Evolutionary conservation across 2,113 vertebrate genomes (phyloP), one percentile per base, ranked within the genome.

Genomic region (Archocentrus centrarchus): DNA sequence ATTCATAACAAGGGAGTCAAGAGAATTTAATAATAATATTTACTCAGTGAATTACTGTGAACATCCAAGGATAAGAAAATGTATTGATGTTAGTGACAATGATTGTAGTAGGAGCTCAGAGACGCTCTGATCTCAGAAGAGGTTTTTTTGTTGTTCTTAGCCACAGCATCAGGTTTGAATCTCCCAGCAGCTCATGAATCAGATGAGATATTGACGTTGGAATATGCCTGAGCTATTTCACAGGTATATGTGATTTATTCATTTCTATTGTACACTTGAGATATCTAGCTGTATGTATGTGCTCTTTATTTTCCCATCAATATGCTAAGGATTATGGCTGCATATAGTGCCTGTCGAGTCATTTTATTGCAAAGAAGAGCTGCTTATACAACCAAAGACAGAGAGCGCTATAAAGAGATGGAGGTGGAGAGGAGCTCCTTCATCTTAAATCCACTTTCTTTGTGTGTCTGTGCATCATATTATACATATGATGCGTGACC

Each of bases 261-360:
- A 37, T 68, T 53, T 57, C 64, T 37, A 15, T 81, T 50, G n/a
- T 39, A 32, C 76, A 47, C 82, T 59, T 37, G 44, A 76, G 11
- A 79, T n/a, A 66, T 68, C 55, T 47, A 3, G 79, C 39, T 57
- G 2, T 79, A 6, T 75, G 60, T 78, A 4, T 39, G 24, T 8
- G 2, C 57, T 77, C 47, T 91, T 88, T 86, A 86, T 87, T 89
- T 86, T 83, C 59, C 79, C 87, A 87, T 91, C 82, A 85, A 62
- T 85, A 91, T 91, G 85, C 70, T 81, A 70, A 87, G 63, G 64
- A 41, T 64, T 37, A 13, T 27, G 20, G 59, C 5, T 61, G 9
- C 37, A 75, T 37, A 57, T 11, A 22, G 32, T 11, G n/a, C 59
- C 41, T 83, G 73, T 57, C 13, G 6, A 64, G 41, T 37, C 66